Base-by-base conservation (phyloP, 2,888 invertebrate species). In the Oeneis ivallda region DNA sequence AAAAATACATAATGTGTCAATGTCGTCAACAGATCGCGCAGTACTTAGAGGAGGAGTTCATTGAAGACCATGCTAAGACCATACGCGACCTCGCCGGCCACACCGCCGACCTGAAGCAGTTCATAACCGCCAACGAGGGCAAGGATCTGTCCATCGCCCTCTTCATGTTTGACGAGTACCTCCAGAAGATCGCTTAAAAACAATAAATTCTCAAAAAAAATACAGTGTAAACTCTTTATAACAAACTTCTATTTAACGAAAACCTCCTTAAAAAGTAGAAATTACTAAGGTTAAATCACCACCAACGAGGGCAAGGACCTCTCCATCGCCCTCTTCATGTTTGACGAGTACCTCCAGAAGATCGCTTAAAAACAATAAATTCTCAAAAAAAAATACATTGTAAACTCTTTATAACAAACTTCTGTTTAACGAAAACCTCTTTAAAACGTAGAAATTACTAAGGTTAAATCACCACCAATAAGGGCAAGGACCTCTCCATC, bases 21-120 rank as follows among this genome's bases (percentile, higher is more conserved):
- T 34, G 4, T 61, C 59, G 9, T 41, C 34, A 26, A 60, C 80
- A 94, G 91, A 89, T 96, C 70, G 93, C 95, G 15, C 95, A 95
- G 72, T 96, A 94, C 79, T 80, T 97, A 1, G 96, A 97, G 74
- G 95, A 96, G 73, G 93, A 95, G 73, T 96, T 96, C 87, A 92
- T 96, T 64, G 94, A 94, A 76, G 85, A 94, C 67, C 96, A 96
- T 61, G 89, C 95, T 0, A 92, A 94, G 57, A 91, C 85, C 11
- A 93, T 97, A 74, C 93, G 97, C 52, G 89, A 93, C 50, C 83
- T 97, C 39, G 94, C 96, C 26, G 97, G 97, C 2, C 93, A 96
- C 86, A 93, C 94, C 65, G 92, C 93, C 15, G 96, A 97, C 85
- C 92, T 97, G 77, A 94, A 94, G 81, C 92, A 92, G 63, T 89